Conservation (phyloP, 2,888 invertebrate species). For the Acrocyrtus sp. region DNA sequence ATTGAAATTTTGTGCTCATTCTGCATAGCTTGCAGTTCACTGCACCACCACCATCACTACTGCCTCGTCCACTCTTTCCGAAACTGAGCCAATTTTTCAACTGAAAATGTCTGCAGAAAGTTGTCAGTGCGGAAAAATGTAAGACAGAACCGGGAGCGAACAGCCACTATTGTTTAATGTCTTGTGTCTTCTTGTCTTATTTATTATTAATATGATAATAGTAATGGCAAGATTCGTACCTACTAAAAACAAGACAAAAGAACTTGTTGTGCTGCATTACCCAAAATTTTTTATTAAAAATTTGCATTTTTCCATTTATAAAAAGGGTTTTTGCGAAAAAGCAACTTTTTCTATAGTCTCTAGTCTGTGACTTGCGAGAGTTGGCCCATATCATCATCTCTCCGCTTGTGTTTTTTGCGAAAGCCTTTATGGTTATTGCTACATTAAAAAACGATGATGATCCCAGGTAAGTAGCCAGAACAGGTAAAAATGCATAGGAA, state of each 20-base stretch:
- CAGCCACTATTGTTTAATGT: slow-evolving; percentile 21
- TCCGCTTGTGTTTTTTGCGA: background rate
- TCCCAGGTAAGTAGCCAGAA: background rate
- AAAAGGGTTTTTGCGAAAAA: background rate
- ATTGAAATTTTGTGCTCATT: background rate
- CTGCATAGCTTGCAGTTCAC: slow-evolving; percentile 45
- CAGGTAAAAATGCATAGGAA: background rate
- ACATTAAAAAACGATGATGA: background rate
- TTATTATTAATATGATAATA: background rate
- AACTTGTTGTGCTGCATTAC: background rate
- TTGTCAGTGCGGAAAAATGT: slow-evolving; percentile 9
- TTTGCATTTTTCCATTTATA: background rate
- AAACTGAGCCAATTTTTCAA: too few species aligned
- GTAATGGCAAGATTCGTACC: background rate
- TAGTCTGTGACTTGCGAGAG: too few species aligned
- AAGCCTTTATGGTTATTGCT: background rate
- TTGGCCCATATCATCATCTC: background rate
- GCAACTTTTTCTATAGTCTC: too few species aligned
- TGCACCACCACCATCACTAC: slow-evolving; percentile 16
- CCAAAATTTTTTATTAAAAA: background rate
- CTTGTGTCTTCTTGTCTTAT: slow-evolving; percentile 1
- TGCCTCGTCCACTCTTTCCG: too few species aligned
- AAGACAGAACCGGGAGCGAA: slow-evolving; percentile 42
- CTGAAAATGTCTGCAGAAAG: too few species aligned
- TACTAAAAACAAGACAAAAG: background rate